A percentile compares a stretch with the other conserved stretches of the same genome.
Evolutionary conservation across 1,140 invertebrate genomes (phyloP).

Genomic region (Drosophila sucinea): DNA sequence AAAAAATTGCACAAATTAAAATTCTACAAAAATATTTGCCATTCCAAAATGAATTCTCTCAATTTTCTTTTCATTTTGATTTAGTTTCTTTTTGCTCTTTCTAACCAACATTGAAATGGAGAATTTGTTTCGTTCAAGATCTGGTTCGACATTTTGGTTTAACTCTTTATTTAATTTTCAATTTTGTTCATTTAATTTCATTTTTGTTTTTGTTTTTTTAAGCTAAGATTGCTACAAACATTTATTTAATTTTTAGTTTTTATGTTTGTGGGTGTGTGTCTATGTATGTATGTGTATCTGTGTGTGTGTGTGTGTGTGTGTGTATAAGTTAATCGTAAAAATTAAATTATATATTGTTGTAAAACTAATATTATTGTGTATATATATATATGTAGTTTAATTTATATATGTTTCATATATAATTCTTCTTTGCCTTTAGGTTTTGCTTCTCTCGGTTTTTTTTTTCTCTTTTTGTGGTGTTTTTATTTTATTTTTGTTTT

Average conservation of each 20-base stretch:
- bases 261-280: conserved; percentile 37
- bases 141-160: conserved; percentile 1
- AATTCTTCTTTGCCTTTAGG: conserved; percentile 55
- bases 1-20: conserved; percentile 61
- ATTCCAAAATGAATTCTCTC: conserved; percentile 6
- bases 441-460: conserved; percentile 30
- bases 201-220: conserved; percentile 47
- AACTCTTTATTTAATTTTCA: conserved; percentile 44
- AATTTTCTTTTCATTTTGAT: neutral
- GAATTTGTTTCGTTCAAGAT: neutral
- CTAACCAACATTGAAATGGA: conserved; percentile 26
- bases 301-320: conserved; percentile 43
- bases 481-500: conserved; percentile 61
- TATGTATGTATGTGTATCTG: conserved; percentile 33
- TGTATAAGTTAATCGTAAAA: conserved; percentile 75
- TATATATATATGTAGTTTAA: conserved; percentile 52
- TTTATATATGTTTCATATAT: conserved; percentile 77
- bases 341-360: conserved; percentile 73
- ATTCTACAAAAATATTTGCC: conserved; percentile 35
- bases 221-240: conserved; percentile 72
- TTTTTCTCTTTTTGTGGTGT: conserved; percentile 49
- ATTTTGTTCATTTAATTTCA: conserved; percentile 29
- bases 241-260: conserved; percentile 63
- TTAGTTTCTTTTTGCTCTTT: neutral
- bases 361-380: conserved; percentile 70